phyloP scores from a whole-genome alignment of 1,140 invertebrate species.

The Halesus radiatus region DNA sequence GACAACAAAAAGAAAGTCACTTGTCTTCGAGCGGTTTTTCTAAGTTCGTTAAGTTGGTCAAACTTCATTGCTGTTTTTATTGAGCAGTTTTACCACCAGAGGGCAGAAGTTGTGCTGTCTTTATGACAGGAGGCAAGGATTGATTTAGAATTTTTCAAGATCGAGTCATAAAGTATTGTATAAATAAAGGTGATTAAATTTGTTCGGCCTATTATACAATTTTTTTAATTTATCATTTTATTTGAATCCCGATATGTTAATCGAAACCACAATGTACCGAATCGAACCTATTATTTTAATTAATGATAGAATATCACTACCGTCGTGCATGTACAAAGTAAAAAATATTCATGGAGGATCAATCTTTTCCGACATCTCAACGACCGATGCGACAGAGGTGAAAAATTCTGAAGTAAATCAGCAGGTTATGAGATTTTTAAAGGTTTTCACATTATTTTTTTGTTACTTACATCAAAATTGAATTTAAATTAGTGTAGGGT shows the following conservation, averaged over 20 bases:
- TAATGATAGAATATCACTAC: constrained; percentile 65
- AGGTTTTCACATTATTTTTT: constrained; percentile 73
- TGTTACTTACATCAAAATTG: constrained; percentile 39
- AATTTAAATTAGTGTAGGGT: constrained; percentile 14
- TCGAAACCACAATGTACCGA: constrained; percentile 37
- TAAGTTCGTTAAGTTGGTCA: constrained; percentile 18
- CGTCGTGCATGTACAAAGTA: constrained; percentile 76
- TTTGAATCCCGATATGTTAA: neutral
- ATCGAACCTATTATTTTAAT: constrained; percentile 70
- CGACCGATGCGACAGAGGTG: constrained; percentile 63
- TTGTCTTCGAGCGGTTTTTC: constrained; percentile 33
- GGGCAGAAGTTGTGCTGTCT: neutral
- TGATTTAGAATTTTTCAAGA: constrained; percentile 29
- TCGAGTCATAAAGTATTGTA: constrained; percentile 7
- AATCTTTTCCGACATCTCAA: constrained; percentile 59
- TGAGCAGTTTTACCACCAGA: constrained; percentile 5
- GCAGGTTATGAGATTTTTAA: constrained; percentile 80
- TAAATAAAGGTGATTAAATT: constrained; percentile 37
- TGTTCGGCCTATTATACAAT: constrained; percentile 16
- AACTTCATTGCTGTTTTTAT: neutral
- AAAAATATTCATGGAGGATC: constrained; percentile 71
- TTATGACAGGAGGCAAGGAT: constrained; percentile 26
- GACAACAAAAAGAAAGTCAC: constrained; percentile 26
- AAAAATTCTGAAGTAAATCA: constrained; percentile 73
- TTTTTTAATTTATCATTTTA: neutral